Conservation (phyloP, 2,113 vertebrate genomes). For the Pituophis catenifer region DNA sequence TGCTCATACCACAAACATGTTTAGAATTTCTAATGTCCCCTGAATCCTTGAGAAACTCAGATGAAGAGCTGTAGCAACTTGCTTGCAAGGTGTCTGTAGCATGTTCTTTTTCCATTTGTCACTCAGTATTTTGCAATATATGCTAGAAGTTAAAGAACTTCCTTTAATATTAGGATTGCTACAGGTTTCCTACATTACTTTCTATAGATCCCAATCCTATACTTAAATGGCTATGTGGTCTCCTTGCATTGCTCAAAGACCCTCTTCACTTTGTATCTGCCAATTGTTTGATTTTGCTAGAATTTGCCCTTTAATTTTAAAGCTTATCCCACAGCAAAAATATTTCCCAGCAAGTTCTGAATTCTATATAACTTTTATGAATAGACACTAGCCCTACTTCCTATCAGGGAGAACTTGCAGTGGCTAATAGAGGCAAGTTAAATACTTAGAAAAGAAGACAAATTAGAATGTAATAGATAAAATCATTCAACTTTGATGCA, state of each 20-base stretch:
- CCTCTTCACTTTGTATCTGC: neutral
- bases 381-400: neutral
- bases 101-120: slow-evolving; percentile 15
- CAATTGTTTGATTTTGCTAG: neutral
- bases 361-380: neutral
- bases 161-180: neutral
- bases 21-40: neutral
- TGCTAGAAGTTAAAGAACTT: neutral
- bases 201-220: neutral
- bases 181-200: neutral
- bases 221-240: neutral
- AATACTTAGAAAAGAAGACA: neutral
- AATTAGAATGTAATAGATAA: neutral
- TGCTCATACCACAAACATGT: slow-evolving; percentile 3
- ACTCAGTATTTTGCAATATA: slow-evolving; percentile 12
- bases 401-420: neutral
- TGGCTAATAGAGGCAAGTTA: neutral
- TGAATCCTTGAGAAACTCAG: neutral
- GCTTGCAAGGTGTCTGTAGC: neutral
- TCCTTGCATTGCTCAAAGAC: neutral
- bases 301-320: neutral
- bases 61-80: neutral
- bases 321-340: neutral
- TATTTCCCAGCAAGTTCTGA: neutral
- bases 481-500: neutral